Conservation (phyloP, 2,797 vertebrate species). For the Acrocephalus scirpaceus region DNA sequence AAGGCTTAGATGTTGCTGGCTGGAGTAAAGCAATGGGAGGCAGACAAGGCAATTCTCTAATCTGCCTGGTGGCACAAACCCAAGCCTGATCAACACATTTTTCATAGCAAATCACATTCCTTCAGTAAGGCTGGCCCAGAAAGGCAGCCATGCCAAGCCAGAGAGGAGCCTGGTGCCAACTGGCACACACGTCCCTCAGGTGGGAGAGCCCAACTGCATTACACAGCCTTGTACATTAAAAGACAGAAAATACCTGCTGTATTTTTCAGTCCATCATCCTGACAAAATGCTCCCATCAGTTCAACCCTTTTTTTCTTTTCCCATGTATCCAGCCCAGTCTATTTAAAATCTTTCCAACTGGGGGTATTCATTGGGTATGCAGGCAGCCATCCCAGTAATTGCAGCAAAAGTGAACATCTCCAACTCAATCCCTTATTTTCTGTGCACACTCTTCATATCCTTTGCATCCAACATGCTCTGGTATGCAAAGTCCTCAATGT, state of each 20-base stretch:
- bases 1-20: conserved; percentile 45
- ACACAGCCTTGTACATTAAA: background rate
- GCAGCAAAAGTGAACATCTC: background rate
- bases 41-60: conserved; percentile 33
- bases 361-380: background rate
- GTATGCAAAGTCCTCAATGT: background rate
- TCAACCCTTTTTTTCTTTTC: background rate
- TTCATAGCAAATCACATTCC: conserved; percentile 64
- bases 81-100: conserved; percentile 52
- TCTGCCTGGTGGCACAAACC: conserved; percentile 42
- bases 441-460: background rate
- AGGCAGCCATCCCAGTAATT: background rate
- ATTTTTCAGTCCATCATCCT: conserved; percentile 14
- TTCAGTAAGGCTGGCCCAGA: conserved; percentile 6
- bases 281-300: conserved; percentile 11
- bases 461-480: background rate
- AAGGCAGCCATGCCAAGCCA: conserved; percentile 5
- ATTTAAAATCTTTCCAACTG: background rate
- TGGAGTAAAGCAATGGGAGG: conserved; percentile 45
- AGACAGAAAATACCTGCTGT: conserved; percentile 1
- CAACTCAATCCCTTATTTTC: background rate
- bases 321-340: background rate
- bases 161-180: background rate
- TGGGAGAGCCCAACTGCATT: conserved; percentile 16
- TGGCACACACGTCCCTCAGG: background rate